phyloP scores from a whole-genome alignment of 2,797 vertebrate species.

The Semaprochilodus insignis region DNA sequence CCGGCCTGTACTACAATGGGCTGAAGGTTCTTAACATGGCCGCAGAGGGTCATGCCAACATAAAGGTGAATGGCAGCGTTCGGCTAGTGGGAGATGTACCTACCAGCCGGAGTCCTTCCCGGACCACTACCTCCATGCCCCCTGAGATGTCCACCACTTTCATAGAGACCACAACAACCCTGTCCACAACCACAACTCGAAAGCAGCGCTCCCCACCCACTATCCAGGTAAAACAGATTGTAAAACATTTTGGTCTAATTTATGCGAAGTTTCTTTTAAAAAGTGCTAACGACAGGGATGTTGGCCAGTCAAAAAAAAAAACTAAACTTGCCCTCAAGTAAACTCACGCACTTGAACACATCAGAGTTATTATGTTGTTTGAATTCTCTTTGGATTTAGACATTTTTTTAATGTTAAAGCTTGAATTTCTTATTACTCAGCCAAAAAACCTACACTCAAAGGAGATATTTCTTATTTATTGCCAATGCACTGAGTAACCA shows the following conservation, averaged over 20 bases:
- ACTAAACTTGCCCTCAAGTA: too few species aligned
- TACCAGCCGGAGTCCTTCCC: conserved; percentile 86
- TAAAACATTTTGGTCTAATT: not conserved
- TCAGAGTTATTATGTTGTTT: too few species aligned
- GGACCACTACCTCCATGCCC: conserved; percentile 90
- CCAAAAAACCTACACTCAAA: too few species aligned
- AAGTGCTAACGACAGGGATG: too few species aligned
- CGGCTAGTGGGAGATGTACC: conserved; percentile 94
- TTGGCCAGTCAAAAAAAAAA: too few species aligned
- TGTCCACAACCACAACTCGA: conserved; percentile 95
- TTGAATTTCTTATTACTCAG: too few species aligned
- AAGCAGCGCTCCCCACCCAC: conserved; percentile 94
- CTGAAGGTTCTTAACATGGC: conserved; percentile 98
- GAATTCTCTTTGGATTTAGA: too few species aligned
- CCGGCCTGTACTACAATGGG: conserved; percentile 97
- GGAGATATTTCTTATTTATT: too few species aligned
- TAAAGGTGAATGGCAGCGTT: conserved; percentile 96
- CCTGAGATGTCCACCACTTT: conserved; percentile 97
- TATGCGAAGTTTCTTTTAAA: too few species aligned
- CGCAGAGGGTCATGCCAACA: conserved; percentile 91
- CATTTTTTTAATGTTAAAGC: too few species aligned
- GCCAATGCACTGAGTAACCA: too few species aligned
- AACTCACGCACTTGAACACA: too few species aligned
- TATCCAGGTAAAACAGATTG: conserved; percentile 83
- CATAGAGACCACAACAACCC: conserved; percentile 95